Evolutionary conservation across 2,113 vertebrate genomes (phyloP), one percentile per base, ranked within the genome.

Genomic region (Eclectus roratus): DNA sequence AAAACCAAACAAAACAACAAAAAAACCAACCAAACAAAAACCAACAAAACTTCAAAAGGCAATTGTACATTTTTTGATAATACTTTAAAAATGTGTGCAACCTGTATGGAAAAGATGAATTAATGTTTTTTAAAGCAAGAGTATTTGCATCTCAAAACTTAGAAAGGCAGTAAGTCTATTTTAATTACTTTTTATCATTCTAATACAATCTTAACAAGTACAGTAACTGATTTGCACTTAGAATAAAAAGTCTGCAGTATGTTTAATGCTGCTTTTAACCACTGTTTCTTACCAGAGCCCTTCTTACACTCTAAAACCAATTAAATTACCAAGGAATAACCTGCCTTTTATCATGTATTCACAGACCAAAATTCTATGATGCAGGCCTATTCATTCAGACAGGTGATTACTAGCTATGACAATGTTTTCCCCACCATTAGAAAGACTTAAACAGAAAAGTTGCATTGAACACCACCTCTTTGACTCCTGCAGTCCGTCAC

Each of bases 171-270:
- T 65, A 77, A 83, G 37, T 63, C 80, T 44, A 25, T 86, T 96
- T 93, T 92, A 79, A 90, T 89, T 92, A 31, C 35, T 84, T 83
- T 94, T 73, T 63, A 66, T 89, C 50, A 44, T 79, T 96, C 37
- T 16, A 74, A 88, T 84, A 21, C 35, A 81, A 89, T 88, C 49
- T 89, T 55, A 88, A 49, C 25, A 74, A 89, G 79, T 49, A 82
- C 31, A 94, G 74, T 55, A 65, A 70, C 83, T 73, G 68, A 91
- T 85, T 80, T 92, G 16, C 58, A 65, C 92, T 96, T 91, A 53
- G 85, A 96, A 84, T 56, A 64, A 86, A 64, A 94, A 82, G 31
- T 29, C 58, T 66, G 83, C 73, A 55, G 69, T 53, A 66, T 50
- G 65, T 6, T 63, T 80, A 86, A 73, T 64, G 85, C 58, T 80